These are phyloP conservation scores for Aphodius sticticus DNA, from an alignment of 2,888 invertebrate species.

Conservation along the genomic window DNA sequence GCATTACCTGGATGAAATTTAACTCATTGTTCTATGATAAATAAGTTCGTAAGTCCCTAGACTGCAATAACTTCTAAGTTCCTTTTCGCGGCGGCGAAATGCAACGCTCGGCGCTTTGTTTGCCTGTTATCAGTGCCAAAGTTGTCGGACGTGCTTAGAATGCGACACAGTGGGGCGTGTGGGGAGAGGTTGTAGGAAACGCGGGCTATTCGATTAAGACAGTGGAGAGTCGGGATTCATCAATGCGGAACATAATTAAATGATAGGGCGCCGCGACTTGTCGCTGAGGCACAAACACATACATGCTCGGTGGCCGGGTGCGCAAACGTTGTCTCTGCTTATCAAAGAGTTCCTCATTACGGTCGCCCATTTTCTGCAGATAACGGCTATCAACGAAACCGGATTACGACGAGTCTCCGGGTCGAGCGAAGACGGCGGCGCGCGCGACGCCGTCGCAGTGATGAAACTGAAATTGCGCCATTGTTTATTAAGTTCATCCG, in stretches of 20 bases:
- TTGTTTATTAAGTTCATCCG: conserved; percentile 45
- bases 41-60: too few species aligned
- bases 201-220: neutral
- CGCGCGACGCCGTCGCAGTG: conserved; percentile 21
- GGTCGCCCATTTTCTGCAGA: conserved; percentile 37
- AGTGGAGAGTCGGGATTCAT: neutral
- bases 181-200: neutral
- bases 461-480: conserved; percentile 43
- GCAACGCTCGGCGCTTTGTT: neutral
- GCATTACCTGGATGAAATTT: too few species aligned
- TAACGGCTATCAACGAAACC: conserved; percentile 44
- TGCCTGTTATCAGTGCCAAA: neutral
- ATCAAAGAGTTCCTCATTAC: conserved; percentile 35
- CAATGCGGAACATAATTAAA: conserved; percentile 4
- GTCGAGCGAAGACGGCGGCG: neutral
- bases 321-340: conserved; percentile 32
- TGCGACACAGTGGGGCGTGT: neutral
- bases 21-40: too few species aligned
- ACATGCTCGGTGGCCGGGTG: neutral
- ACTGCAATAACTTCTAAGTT: neutral
- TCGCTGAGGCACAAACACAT: neutral
- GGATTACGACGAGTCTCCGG: conserved; percentile 38
- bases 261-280: neutral
- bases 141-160: conserved; percentile 4
- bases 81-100: neutral